phyloP scores from a whole-genome alignment of 2,113 vertebrate genomes.

The Cygnus buccinator region DNA sequence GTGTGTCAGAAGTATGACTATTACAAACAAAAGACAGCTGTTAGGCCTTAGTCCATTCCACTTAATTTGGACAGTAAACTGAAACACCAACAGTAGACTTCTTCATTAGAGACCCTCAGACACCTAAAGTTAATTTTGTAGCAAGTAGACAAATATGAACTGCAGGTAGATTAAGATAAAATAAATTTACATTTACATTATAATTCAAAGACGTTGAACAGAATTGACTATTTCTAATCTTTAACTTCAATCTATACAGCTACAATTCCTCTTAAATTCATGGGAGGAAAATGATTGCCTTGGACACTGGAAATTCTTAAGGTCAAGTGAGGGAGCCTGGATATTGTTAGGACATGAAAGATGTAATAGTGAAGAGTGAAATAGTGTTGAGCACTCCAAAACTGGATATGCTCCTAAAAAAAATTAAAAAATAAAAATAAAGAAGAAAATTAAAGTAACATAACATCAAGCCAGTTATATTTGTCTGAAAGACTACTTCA shows the following conservation, averaged over 20 bases:
- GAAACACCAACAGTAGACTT: fast-evolving
- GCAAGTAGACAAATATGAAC: neutral
- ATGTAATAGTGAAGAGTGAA: neutral
- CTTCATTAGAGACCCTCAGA: neutral
- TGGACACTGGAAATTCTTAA: neutral
- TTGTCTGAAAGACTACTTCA: neutral
- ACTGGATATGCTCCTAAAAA: neutral
- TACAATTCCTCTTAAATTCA: neutral
- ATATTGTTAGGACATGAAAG: neutral
- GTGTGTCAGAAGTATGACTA: neutral
- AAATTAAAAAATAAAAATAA: neutral
- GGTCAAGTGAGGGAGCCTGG: fast-evolving
- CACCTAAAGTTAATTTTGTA: fast-evolving
- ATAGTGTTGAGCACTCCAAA: neutral
- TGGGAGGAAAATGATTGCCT: neutral
- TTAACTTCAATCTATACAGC: neutral
- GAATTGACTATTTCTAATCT: neutral
- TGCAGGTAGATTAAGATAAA: neutral
- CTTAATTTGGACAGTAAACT: neutral
- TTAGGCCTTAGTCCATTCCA: neutral
- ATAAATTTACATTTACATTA: neutral
- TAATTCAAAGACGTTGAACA: neutral
- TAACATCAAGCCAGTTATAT: neutral
- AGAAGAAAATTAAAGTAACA: neutral
- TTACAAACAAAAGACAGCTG: neutral